Evolutionary conservation across 2,888 invertebrate species (phyloP), one percentile per base, ranked within the genome.

Genomic region (Ochropleura plecta): DNA sequence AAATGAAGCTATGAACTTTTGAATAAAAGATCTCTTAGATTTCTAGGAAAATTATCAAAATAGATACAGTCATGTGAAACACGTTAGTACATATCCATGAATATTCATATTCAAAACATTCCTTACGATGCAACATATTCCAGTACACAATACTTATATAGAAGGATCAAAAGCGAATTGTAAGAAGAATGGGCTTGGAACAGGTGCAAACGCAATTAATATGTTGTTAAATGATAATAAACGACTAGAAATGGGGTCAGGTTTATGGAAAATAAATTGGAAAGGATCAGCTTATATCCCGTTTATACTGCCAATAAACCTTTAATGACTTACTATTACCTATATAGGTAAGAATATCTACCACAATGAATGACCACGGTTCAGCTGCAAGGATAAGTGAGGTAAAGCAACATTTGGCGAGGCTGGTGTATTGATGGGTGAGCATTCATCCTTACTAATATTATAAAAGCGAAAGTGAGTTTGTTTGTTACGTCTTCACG

Each of bases 201-300:
- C 42, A 71, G 48, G 60, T 79, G 76, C 53, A 71, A 71, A 16
- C 40, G n/a, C 42, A 63, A 79, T 71, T 44, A 71, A 70, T 20
- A 49, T 16, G n/a, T 49, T 53, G 40, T 68, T 49, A 78, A 78
- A 18, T 46, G 18, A 62, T 40, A 62, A 62, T 64, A 8, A 48
- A 81, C 42, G n/a, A 30, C 51, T 42, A 40, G 40, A 53, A 80
- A 74, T 7, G 30, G 16, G 20, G 42, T 1, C 42, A 73, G 12
- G 12, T 48, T 80, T 80, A 64, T 73, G 51, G 51, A 42, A 59
- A 48, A 44, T 73, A 60, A 65, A 77, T 64, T 65, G 46, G 30
- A 51, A 73, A 53, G 5, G 42, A 77, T 6, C n/a, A 30, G n/a
- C 51, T n/a, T 30, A 70, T 44, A 1, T 44, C 71, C n/a, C 46